These are phyloP conservation scores for Cordilura impudica DNA, from an alignment of 2,888 invertebrate genomes.

Conservation along the genomic window DNA sequence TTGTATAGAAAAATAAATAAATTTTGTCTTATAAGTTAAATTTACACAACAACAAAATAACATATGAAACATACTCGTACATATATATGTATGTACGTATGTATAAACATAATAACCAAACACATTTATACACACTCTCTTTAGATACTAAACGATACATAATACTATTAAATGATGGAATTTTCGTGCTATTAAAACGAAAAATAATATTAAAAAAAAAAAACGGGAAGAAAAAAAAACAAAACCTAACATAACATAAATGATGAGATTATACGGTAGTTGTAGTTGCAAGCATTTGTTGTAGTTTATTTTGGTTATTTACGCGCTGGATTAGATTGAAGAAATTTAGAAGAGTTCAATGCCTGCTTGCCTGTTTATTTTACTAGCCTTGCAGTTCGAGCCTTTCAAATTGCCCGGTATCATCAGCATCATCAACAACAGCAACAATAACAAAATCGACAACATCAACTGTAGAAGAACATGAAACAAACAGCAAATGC, in stretches of 20 bases:
- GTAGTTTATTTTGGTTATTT: constrained; percentile 7
- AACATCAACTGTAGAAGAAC: not conserved
- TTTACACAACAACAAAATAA: not conserved
- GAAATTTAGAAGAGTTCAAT: constrained; percentile 20
- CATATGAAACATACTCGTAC: not conserved
- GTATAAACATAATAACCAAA: not conserved
- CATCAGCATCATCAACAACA: not conserved
- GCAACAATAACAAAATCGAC: not conserved
- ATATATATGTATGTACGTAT: constrained; percentile 4
- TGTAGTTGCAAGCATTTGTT: not conserved
- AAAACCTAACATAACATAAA: constrained; percentile 6
- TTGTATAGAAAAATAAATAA: constrained; percentile 39
- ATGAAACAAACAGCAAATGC: not conserved
- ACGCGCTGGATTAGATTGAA: constrained; percentile 14
- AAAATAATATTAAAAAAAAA: not conserved
- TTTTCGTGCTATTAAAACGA: not conserved
- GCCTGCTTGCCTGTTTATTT: not conserved
- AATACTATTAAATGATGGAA: not conserved
- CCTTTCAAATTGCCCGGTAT: not conserved
- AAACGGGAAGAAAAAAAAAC: not conserved
- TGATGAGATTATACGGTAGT: constrained; percentile 22
- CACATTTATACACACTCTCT: not conserved
- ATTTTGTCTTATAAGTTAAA: constrained; percentile 18
- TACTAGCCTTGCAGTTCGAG: not conserved
- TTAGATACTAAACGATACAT: not conserved